phyloP scores from a whole-genome alignment of 2,113 vertebrate genomes.

The Crotalus tigris region DNA sequence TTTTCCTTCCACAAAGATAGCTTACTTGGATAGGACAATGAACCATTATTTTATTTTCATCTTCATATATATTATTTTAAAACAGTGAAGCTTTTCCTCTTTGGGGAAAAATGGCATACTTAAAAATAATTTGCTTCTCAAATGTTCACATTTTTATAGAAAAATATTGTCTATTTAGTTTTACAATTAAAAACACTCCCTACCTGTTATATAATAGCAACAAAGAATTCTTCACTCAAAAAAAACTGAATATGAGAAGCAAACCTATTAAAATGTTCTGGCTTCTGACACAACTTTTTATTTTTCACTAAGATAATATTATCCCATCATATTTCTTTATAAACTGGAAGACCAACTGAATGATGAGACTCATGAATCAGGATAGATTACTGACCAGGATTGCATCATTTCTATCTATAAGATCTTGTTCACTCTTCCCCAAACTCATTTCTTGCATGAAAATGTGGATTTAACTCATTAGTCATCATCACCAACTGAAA shows the following conservation, averaged over 20 bases:
- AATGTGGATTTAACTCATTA: background rate
- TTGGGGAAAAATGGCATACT: conserved; percentile 8
- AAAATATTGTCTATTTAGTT: conserved; percentile 53
- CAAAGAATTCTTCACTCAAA: conserved; percentile 2
- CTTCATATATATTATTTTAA: conserved; percentile 74
- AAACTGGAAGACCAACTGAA: background rate
- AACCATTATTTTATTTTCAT: conserved; percentile 81
- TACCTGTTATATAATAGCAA: conserved; percentile 33
- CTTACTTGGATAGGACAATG: conserved; percentile 77
- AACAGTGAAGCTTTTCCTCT: conserved; percentile 65
- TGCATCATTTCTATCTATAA: background rate
- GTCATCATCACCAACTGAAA: background rate
- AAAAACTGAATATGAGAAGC: background rate
- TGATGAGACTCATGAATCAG: background rate
- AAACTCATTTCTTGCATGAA: background rate
- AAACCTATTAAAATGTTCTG: background rate
- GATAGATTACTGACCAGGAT: background rate
- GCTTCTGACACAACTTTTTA: background rate
- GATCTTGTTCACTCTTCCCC: background rate
- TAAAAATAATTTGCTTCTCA: conserved; percentile 49
- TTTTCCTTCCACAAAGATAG: conserved; percentile 70
- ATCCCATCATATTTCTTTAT: background rate
- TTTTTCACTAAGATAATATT: background rate
- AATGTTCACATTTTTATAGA: conserved; percentile 58
- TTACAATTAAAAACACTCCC: conserved; percentile 54